A percentile compares a stretch with the other conserved stretches of the same genome.
phyloP scores from a whole-genome alignment of 2,888 invertebrate genomes.

The Drosophila paramelanica region DNA sequence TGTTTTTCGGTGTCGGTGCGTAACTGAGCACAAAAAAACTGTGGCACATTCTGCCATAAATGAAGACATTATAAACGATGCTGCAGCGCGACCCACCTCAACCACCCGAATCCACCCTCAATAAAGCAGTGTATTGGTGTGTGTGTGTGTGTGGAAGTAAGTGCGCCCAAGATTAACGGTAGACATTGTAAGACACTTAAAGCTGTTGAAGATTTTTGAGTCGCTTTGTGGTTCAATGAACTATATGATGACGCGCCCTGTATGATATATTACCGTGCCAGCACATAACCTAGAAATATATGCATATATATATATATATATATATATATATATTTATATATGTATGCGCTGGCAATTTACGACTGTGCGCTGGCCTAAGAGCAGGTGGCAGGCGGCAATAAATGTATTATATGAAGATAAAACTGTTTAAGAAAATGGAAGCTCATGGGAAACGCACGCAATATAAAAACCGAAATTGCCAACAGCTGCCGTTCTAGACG shows the following conservation, averaged over 20 bases:
- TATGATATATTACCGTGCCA: slow-evolving; percentile 66
- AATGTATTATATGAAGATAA: slow-evolving; percentile 73
- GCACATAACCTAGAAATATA: slow-evolving; percentile 32
- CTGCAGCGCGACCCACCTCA: slow-evolving; percentile 42
- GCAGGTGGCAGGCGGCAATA: slow-evolving; percentile 67
- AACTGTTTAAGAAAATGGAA: slow-evolving; percentile 70
- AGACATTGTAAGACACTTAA: slow-evolving; percentile 80
- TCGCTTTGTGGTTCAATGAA: slow-evolving; percentile 72
- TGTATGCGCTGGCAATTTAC: slow-evolving; percentile 44
- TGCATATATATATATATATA: no score
- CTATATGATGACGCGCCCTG: slow-evolving; percentile 70
- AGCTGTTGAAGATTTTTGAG: slow-evolving; percentile 76
- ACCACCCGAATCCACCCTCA: slow-evolving; percentile 9
- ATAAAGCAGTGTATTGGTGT: not conserved
- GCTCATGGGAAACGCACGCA: slow-evolving; percentile 14
- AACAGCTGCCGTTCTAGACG: slow-evolving; percentile 26
- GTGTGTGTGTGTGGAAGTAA: slow-evolving; percentile 40
- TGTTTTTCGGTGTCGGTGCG: slow-evolving; percentile 77
- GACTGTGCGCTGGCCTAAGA: slow-evolving; percentile 34
- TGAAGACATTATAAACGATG: slow-evolving; percentile 80
- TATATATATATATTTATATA: slow-evolving; percentile 1
- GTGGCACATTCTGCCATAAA: slow-evolving; percentile 77
- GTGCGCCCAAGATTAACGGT: slow-evolving; percentile 75
- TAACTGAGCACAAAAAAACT: slow-evolving; percentile 71
- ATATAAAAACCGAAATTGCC: slow-evolving; percentile 31